Evolutionary conservation across 1,140 invertebrate genomes (phyloP).

Genomic region (Pararge aegeria): DNA sequence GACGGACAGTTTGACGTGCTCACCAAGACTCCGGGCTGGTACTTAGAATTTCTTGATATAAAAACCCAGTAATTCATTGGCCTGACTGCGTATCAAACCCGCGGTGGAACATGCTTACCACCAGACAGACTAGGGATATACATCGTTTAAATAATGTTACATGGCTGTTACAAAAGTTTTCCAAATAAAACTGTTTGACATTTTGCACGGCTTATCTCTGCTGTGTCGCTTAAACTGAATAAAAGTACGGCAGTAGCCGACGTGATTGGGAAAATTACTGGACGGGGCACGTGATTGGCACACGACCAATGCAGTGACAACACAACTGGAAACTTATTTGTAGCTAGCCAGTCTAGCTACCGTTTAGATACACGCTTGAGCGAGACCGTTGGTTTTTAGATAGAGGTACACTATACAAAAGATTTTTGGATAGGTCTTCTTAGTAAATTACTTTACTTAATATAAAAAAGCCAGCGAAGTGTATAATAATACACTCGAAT

Average conservation of each 20-base stretch:
- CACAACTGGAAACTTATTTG: slow-evolving; percentile 30
- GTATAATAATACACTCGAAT: too few species aligned
- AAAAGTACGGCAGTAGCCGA: slow-evolving; percentile 39
- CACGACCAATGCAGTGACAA: slow-evolving; percentile 44
- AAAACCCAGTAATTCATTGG: too few species aligned
- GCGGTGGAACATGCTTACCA: too few species aligned
- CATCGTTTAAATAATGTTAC: not conserved
- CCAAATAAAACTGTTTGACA: slow-evolving; percentile 7
- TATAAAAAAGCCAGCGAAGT: too few species aligned
- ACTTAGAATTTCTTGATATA: too few species aligned
- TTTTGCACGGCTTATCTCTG: slow-evolving; percentile 1
- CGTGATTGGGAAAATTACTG: slow-evolving; percentile 49
- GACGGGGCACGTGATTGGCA: slow-evolving; percentile 46
- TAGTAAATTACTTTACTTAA: slow-evolving; percentile 20
- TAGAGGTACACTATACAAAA: slow-evolving; percentile 14
- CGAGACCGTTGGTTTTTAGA: slow-evolving; percentile 15
- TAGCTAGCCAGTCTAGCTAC: slow-evolving; percentile 9
- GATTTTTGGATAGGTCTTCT: too few species aligned
- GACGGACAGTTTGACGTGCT: too few species aligned
- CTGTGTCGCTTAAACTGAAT: slow-evolving; percentile 31
- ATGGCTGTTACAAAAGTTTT: not conserved
- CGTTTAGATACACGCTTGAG: slow-evolving; percentile 19
- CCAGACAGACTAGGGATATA: too few species aligned
- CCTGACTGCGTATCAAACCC: too few species aligned
- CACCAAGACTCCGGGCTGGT: too few species aligned